Evolutionary conservation across 23 tunicate species (phyloP).

Genomic region (Ciona savignyi): DNA sequence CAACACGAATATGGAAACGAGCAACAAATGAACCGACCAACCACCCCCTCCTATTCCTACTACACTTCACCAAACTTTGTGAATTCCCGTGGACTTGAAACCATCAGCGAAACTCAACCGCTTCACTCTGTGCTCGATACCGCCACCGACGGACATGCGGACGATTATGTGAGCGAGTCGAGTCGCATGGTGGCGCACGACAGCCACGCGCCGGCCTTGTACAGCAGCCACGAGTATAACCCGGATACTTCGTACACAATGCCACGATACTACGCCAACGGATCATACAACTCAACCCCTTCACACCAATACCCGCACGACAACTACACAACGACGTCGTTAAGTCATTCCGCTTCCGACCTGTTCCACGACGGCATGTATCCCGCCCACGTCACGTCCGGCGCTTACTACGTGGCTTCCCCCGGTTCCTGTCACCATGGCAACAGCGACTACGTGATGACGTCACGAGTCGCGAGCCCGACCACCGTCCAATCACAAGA

Average conservation of each 20-base stretch:
- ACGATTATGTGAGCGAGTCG: conserved; percentile 4
- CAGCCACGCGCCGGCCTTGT: background rate
- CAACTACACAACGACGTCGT: background rate
- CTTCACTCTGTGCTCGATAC: conserved; percentile 40
- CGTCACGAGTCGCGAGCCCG: background rate
- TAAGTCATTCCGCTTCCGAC: conserved; percentile 32
- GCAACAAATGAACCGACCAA: background rate
- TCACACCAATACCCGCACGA: background rate
- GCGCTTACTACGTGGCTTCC: background rate
- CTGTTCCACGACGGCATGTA: conserved; percentile 39
- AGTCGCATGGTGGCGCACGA: background rate
- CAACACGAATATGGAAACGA: background rate
- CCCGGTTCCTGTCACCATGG: background rate
- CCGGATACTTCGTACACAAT: background rate
- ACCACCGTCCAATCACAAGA: background rate
- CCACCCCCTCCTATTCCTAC: conserved; percentile 7
- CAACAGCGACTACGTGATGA: conserved; percentile 2
- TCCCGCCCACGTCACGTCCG: background rate
- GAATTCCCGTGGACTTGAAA: conserved; percentile 44
- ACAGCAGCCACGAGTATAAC: background rate
- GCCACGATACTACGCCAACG: background rate
- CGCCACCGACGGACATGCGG: background rate
- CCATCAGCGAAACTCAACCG: conserved; percentile 88
- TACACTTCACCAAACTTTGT: background rate
- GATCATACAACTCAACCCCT: background rate